Evolutionary conservation across 64 coral and sea anemone species (phyloP).

Genomic region (Pachyseris speciosa): DNA sequence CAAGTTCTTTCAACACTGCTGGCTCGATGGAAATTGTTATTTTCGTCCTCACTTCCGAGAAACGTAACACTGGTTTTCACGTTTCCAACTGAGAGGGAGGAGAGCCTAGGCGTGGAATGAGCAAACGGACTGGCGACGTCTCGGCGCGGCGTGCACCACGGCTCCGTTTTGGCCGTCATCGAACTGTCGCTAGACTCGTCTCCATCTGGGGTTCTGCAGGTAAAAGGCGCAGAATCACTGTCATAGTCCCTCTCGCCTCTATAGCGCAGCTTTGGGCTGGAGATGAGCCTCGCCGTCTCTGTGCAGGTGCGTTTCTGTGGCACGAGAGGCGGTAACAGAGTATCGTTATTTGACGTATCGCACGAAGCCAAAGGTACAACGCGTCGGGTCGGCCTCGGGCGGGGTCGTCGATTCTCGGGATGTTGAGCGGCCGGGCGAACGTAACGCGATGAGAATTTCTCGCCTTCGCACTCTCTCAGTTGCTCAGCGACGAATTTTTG

Average conservation of each 20-base stretch:
- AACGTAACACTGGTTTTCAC: slow-evolving; percentile 75
- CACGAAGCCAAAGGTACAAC: slow-evolving; percentile 8
- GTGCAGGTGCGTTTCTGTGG: slow-evolving; percentile 66
- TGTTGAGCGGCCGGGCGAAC: neutral
- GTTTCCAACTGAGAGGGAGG: slow-evolving; percentile 30
- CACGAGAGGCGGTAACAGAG: slow-evolving; percentile 68
- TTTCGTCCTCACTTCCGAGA: slow-evolving; percentile 77
- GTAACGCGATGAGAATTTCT: slow-evolving; percentile 38
- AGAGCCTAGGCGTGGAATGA: slow-evolving; percentile 49
- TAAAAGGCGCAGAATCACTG: slow-evolving; percentile 67
- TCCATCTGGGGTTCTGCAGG: neutral
- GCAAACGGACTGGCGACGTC: neutral
- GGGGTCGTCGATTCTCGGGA: slow-evolving; percentile 24
- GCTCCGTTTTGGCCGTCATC: slow-evolving; percentile 82
- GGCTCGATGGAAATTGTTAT: slow-evolving; percentile 7
- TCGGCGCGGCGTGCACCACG: slow-evolving; percentile 42
- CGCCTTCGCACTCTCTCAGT: slow-evolving; percentile 69
- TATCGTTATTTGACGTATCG: slow-evolving; percentile 21
- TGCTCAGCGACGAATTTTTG: slow-evolving; percentile 89
- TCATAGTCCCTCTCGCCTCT: slow-evolving; percentile 69
- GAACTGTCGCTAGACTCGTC: slow-evolving; percentile 90
- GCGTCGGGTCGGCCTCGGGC: slow-evolving; percentile 21
- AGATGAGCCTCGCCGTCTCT: slow-evolving; percentile 67
- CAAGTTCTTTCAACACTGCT: neutral
- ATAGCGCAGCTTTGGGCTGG: slow-evolving; percentile 50